Evolutionary conservation across 1,140 invertebrate species (phyloP).

Genomic region (Gonatopus flavifemur): DNA sequence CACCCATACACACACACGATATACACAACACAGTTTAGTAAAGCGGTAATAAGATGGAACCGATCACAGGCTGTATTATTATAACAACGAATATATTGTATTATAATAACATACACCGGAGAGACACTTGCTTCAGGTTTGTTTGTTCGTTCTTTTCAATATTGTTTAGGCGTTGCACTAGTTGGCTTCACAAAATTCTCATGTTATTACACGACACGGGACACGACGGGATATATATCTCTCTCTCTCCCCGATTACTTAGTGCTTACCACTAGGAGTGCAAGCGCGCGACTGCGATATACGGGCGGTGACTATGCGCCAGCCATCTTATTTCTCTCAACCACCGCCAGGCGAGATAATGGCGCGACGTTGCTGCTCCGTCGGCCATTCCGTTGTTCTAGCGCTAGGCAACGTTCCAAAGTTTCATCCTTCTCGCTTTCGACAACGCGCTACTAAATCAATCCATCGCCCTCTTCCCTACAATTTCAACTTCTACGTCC

Average conservation of each 20-base stretch:
- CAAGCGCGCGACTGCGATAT: conserved; percentile 54
- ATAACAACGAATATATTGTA: not conserved
- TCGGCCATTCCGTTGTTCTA: conserved; percentile 20
- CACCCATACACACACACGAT: too few relatives aligned
- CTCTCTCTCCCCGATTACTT: not conserved
- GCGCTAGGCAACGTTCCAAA: conserved; percentile 1
- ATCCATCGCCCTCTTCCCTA: not conserved
- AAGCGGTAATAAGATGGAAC: too few relatives aligned
- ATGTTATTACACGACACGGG: too few relatives aligned
- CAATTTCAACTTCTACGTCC: too few relatives aligned
- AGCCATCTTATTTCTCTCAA: conserved; percentile 33
- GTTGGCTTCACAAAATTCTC: too few relatives aligned
- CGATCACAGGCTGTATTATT: too few relatives aligned
- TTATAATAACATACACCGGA: too few relatives aligned
- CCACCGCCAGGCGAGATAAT: conserved; percentile 24
- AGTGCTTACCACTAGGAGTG: conserved; percentile 50
- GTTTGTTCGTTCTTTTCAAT: too few relatives aligned
- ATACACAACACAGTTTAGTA: too few relatives aligned
- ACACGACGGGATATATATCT: too few relatives aligned
- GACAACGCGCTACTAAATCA: not conserved
- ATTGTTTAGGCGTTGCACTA: too few relatives aligned
- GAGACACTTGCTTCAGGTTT: too few relatives aligned
- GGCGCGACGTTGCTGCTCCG: conserved; percentile 20
- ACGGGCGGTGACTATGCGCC: conserved; percentile 40
- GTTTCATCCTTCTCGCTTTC: not conserved